Evolutionary conservation across 2,113 vertebrate genomes (phyloP), one percentile per base, ranked within the genome.

Genomic region (Corythornis madagascariensis): DNA sequence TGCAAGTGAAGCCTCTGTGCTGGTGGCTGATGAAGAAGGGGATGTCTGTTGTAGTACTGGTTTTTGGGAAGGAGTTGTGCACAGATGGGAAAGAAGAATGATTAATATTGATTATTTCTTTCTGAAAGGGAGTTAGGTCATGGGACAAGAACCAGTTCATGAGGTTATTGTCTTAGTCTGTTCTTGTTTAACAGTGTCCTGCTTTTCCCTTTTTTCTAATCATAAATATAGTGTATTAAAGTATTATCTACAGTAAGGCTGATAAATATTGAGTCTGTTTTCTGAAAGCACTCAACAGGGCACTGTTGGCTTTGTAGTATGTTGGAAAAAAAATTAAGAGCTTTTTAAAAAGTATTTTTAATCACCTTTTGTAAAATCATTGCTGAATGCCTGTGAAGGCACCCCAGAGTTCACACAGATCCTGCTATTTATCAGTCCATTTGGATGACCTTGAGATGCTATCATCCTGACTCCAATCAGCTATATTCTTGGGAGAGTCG

Each of bases 391-490:
- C 7, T 4, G 2, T 15, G 20, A 42, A 47, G 59, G 13, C 25
- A 55, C 12, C 52, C 24, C 31, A 29, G 45, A 77, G 9, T 87
- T 91, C 76, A 38, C 19, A 74, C 3, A 52, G 70, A 52, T 71
- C 42, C 17, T 94, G 40, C 52, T 93, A n/a, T 87, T 93, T 47
- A 93, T 97, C 66, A 79, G 14, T 76, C 92, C 9, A 15, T 83
- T 84, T 78, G 80, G 64, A 63, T 95, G 92, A 96, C 94, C 95
- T 97, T 96, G 77, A 96, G 86, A 90, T 93, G 55, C 72, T 90
- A 74, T 48, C 50, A 70, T n/a, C 47, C 52, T 88, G 59, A 83
- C 43, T 92, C 65, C 43, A 89, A 64, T 77, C 78, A 93, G 59
- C 47, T 87, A 4, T 71, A 84, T 52, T 92, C 33, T 82, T 85